Evolutionary conservation across 2,888 invertebrate genomes (phyloP).

Genomic region (Cactoblastis cactorum): DNA sequence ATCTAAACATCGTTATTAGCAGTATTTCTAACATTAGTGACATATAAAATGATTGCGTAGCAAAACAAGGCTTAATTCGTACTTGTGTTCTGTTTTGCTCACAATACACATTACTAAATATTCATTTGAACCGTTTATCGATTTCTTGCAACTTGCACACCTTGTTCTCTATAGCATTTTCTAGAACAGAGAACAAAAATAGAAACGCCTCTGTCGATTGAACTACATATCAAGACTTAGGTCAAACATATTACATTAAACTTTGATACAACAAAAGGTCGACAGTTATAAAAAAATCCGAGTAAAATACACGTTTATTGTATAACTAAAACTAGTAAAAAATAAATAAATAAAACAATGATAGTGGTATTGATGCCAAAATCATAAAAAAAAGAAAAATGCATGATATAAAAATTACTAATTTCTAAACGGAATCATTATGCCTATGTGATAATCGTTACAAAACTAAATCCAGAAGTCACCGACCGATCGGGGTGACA

Average conservation of each 20-base stretch:
- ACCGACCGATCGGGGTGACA: constrained; percentile 53
- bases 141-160: constrained; percentile 6
- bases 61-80: background rate
- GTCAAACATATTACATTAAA: too few species aligned
- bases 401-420: too few species aligned
- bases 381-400: too few species aligned
- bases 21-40: background rate
- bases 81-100: background rate
- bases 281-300: too few species aligned
- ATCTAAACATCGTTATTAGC: too few species aligned
- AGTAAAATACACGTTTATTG: too few species aligned
- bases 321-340: too few species aligned
- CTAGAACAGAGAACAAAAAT: background rate
- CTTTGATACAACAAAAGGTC: too few species aligned
- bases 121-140: constrained; percentile 4
- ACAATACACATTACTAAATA: constrained; percentile 3
- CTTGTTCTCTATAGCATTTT: background rate
- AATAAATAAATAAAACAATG: too few species aligned
- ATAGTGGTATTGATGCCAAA: too few species aligned
- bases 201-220: background rate
- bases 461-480: constrained; percentile 38
- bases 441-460: constrained; percentile 16
- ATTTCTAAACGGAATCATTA: too few species aligned
- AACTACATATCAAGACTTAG: background rate
- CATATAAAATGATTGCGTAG: background rate